Evolutionary conservation across 1,140 invertebrate species (phyloP).

Genomic region (Drosophila obscura): DNA sequence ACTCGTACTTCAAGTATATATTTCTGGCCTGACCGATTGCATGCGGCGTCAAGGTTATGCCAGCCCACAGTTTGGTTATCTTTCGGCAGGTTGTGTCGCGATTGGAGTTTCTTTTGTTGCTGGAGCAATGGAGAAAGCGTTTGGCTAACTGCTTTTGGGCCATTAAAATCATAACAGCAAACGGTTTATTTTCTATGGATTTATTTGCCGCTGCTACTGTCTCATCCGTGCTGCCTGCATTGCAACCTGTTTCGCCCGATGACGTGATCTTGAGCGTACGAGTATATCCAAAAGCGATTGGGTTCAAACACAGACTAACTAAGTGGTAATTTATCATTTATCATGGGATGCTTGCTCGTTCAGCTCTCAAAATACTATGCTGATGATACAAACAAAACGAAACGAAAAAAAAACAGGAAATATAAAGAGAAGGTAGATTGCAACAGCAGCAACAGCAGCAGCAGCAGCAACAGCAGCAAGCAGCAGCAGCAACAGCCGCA

Average conservation of each 20-base stretch:
- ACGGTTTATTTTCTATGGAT: conserved; percentile 12
- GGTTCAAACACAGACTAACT: conserved; percentile 32
- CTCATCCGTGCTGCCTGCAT: conserved; percentile 2
- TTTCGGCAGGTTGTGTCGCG: too few relatives aligned
- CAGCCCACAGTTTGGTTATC: conserved; percentile 33
- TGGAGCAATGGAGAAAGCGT: conserved; percentile 41
- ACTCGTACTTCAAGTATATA: conserved; percentile 8
- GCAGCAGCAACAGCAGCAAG: conserved; percentile 21
- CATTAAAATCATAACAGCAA: conserved; percentile 20
- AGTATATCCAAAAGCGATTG: conserved; percentile 24
- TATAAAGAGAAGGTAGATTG: conserved; percentile 63
- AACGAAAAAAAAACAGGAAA: conserved; percentile 63
- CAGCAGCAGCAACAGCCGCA: neutral
- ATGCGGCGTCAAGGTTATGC: conserved; percentile 56
- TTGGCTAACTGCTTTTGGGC: conserved; percentile 19
- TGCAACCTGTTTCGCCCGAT: conserved; percentile 50
- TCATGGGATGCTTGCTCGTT: conserved; percentile 58
- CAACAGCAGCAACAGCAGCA: conserved; percentile 20
- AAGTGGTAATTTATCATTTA: conserved; percentile 75
- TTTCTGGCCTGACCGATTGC: conserved; percentile 67
- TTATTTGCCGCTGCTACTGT: too few relatives aligned
- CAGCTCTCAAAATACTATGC: conserved; percentile 46
- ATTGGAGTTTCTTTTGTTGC: conserved; percentile 2
- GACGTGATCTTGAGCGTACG: conserved; percentile 58
- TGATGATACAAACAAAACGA: conserved; percentile 20